Evolutionary conservation across 2,797 vertebrate genomes (phyloP).

Genomic region (Oceanodroma leucorhoa): DNA sequence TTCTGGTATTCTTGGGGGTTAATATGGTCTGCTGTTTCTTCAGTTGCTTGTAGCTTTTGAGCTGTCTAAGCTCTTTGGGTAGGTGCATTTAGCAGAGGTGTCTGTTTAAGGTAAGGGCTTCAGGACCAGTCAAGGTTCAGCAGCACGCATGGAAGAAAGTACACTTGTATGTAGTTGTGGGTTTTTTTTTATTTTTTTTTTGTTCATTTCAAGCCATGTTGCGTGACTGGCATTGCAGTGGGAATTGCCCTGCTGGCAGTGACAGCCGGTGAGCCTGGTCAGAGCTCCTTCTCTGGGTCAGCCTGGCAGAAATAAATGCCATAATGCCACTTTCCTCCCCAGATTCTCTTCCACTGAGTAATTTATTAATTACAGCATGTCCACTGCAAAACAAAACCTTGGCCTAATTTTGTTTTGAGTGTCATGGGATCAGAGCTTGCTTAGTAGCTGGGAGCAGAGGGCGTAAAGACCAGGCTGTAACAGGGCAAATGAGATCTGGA

Average conservation of each 20-base stretch:
- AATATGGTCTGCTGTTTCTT: too few species aligned
- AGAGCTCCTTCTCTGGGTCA: conserved; percentile 28
- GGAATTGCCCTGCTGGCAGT: conserved; percentile 20
- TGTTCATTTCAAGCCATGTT: not conserved
- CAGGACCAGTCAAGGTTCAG: too few species aligned
- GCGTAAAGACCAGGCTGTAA: not conserved
- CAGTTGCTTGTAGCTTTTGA: too few species aligned
- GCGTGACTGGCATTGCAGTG: not conserved
- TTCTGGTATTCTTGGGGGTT: too few species aligned
- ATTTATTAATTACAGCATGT: conserved; percentile 63
- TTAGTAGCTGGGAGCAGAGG: not conserved
- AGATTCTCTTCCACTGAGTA: conserved; percentile 6
- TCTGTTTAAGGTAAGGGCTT: too few species aligned
- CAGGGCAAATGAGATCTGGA: not conserved
- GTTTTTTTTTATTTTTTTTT: not conserved
- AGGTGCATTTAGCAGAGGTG: too few species aligned
- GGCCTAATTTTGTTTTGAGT: not conserved
- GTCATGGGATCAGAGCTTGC: not conserved
- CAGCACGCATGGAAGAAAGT: too few species aligned
- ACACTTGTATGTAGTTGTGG: too few species aligned
- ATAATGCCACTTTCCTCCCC: not conserved
- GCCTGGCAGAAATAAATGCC: conserved; percentile 48
- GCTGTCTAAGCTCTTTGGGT: too few species aligned
- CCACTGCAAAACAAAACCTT: not conserved
- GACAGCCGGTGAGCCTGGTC: not conserved